Conservation (phyloP, 2,888 invertebrate genomes). For the Megamerina dolium region DNA sequence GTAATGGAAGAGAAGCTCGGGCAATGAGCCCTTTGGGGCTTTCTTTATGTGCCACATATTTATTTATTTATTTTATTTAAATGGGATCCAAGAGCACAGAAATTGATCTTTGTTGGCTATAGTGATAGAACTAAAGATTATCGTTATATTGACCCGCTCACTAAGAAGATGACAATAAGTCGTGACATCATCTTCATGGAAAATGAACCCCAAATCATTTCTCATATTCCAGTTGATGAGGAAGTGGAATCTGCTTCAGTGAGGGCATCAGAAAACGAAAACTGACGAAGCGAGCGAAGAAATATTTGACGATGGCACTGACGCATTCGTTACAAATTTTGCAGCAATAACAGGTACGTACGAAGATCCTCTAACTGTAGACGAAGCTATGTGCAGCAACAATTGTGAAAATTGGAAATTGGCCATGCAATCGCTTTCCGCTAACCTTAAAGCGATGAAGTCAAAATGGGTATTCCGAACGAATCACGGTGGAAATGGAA, state of each 20-base stretch:
- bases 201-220: background rate
- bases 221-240: background rate
- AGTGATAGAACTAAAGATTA: slow-evolving; percentile 24
- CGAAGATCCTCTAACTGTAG: background rate
- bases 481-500: too few relatives aligned
- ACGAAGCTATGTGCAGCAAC: background rate
- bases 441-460: too few relatives aligned
- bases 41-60: too few relatives aligned
- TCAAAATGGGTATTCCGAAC: too few relatives aligned
- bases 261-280: background rate
- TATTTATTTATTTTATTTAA: too few relatives aligned
- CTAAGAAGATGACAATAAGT: slow-evolving; percentile 9
- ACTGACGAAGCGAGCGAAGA: background rate
- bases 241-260: too few relatives aligned
- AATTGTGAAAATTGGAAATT: slow-evolving; percentile 5
- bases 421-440: slow-evolving; percentile 4
- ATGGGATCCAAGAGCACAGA: slow-evolving; percentile 32
- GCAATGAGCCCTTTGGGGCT: too few relatives aligned
- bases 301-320: background rate
- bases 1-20: too few relatives aligned
- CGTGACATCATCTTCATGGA: slow-evolving; percentile 10
- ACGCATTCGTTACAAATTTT: slow-evolving; percentile 2
- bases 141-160: slow-evolving; percentile 13
- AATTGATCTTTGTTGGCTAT: too few relatives aligned
- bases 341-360: background rate